Conservation (phyloP, 2,888 invertebrate genomes). For the Drosophila histrio region DNA sequence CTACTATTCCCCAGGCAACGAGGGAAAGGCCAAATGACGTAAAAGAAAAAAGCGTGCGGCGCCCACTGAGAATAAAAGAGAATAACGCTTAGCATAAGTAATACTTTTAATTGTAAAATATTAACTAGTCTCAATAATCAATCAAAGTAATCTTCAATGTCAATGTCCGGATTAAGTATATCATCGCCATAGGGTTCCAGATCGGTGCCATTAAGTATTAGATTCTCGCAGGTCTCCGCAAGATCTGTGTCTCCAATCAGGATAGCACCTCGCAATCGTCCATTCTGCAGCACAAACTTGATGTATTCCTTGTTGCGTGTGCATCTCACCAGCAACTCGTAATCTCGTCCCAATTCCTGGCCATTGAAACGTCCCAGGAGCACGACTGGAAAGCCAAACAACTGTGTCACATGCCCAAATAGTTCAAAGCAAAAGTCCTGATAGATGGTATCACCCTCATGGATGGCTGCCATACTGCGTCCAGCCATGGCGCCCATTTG, state of each 20-base stretch:
- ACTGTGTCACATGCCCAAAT: constrained; percentile 97
- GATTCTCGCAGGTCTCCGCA: constrained; percentile 99
- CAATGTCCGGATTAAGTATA: constrained; percentile 96
- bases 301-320: constrained; percentile 93
- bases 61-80: constrained; percentile 17
- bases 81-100: constrained; percentile 2
- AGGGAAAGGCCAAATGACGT: constrained; percentile 83
- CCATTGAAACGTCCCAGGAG: constrained; percentile 96
- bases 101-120: constrained; percentile 23
- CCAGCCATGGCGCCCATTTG: constrained; percentile 99
- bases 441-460: constrained; percentile 87
- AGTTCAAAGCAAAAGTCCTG: constrained; percentile 99
- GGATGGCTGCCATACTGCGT: constrained; percentile 90
- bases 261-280: constrained; percentile 95
- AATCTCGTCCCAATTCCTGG: constrained; percentile 91
- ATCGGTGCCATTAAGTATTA: constrained; percentile 97
- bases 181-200: constrained; percentile 94
- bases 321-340: constrained; percentile 93
- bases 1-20: constrained; percentile 70
- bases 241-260: constrained; percentile 98
- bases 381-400: constrained; percentile 97
- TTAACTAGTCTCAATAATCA: constrained; percentile 97
- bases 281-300: constrained; percentile 93
- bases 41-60: constrained; percentile 43
- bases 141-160: constrained; percentile 99